A percentile compares a stretch with the other conserved stretches of the same genome.
These are phyloP conservation scores for Mercenaria mercenaria DNA, from an alignment of 1,140 invertebrate species.

Conservation along the genomic window DNA sequence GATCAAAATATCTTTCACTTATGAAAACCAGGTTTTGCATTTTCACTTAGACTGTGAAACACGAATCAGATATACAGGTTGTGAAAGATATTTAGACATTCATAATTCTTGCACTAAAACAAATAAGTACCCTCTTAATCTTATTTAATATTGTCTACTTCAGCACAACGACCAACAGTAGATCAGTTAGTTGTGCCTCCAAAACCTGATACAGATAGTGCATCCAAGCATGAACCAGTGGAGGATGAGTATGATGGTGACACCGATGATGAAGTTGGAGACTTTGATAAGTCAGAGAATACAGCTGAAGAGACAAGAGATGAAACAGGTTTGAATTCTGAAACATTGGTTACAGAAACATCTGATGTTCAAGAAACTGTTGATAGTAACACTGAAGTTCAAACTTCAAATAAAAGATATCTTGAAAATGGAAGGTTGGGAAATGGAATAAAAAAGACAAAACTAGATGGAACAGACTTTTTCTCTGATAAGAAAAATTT, in stretches of 20 bases:
- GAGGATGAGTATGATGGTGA: conserved; percentile 23
- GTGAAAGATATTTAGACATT: no score
- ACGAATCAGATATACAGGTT: no score
- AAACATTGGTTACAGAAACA: not conserved
- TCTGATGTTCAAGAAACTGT: not conserved
- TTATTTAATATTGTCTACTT: no score
- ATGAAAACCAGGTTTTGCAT: no score
- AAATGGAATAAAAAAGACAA: not conserved
- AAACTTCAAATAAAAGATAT: not conserved
- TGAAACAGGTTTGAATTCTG: not conserved
- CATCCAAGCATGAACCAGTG: no score
- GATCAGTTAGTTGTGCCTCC: no score
- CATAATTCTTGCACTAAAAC: no score
- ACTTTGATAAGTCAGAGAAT: not conserved
- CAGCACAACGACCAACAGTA: no score
- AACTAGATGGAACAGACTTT: conserved; percentile 29
- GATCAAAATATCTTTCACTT: no score
- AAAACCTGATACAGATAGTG: no score
- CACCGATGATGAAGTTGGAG: conserved; percentile 37
- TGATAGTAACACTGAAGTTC: not conserved
- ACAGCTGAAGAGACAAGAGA: not conserved
- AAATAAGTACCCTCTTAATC: no score
- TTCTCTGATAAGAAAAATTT: not conserved
- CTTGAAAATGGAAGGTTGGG: not conserved
- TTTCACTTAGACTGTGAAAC: no score